Percentiles rank a stretch among this genome's conserved stretches.
Conservation (phyloP, 2,888 invertebrate genomes). For the Amphiduros pacificus region DNA sequence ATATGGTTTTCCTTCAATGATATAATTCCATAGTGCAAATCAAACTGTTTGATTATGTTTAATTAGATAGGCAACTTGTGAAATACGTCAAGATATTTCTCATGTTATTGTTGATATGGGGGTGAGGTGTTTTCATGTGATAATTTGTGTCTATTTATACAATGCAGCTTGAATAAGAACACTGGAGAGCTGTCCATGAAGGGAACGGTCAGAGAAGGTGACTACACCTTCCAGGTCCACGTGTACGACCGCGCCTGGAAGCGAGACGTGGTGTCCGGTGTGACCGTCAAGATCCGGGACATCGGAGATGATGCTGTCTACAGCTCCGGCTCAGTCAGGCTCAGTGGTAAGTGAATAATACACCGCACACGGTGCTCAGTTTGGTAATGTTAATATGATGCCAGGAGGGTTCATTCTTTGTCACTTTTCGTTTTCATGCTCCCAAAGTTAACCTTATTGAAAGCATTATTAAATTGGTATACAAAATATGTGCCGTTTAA, state of each 20-base stretch:
- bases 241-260: slow-evolving; percentile 76
- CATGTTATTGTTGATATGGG: too few relatives aligned
- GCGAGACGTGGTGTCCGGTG: slow-evolving; percentile 91
- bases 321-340: slow-evolving; percentile 91
- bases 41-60: too few relatives aligned
- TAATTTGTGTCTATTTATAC: too few relatives aligned
- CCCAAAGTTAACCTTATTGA: neutral
- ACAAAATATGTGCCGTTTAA: too few relatives aligned
- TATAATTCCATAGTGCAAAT: too few relatives aligned
- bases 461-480: neutral
- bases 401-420: neutral
- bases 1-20: too few relatives aligned
- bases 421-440: neutral
- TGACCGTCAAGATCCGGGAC: slow-evolving; percentile 71
- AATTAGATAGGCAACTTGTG: too few relatives aligned
- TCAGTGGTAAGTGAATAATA: slow-evolving; percentile 60
- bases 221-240: slow-evolving; percentile 74
- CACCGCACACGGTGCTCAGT: too few relatives aligned
- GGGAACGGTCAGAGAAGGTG: slow-evolving; percentile 86
- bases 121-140: too few relatives aligned
- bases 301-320: slow-evolving; percentile 94
- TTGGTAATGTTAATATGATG: neutral
- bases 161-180: slow-evolving; percentile 75
- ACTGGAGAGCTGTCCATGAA: slow-evolving; percentile 95
- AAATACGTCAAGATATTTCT: too few relatives aligned